Conservation (phyloP, 2,797 vertebrate species). For the Sardinella longiceps region DNA sequence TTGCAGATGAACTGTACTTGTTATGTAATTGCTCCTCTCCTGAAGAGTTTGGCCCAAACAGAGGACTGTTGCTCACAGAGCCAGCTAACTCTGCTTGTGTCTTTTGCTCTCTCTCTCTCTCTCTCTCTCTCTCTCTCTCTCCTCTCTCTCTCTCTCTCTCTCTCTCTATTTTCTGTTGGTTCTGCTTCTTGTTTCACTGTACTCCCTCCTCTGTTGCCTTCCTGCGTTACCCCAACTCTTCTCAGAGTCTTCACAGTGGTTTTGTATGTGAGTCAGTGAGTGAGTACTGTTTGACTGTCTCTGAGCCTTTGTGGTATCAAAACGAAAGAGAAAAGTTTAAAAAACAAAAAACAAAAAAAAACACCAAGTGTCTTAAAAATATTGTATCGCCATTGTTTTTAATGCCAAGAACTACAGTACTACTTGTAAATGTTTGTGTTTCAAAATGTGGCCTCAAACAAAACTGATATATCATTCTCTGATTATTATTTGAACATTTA, state of each 20-base stretch:
- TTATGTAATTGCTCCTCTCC: conserved; percentile 65
- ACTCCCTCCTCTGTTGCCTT: conserved; percentile 30
- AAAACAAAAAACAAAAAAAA: conserved; percentile 77
- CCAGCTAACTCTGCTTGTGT: conserved; percentile 50
- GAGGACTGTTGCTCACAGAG: conserved; percentile 57
- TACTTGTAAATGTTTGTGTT: conserved; percentile 88
- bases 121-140: conserved; percentile 48
- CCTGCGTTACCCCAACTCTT: conserved; percentile 30
- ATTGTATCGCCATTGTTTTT: conserved; percentile 90
- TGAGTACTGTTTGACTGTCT: conserved; percentile 86
- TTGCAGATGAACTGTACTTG: conserved; percentile 63
- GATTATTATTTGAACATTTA: conserved; percentile 69
- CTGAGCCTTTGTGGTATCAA: conserved; percentile 84
- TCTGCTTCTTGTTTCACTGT: conserved; percentile 64
- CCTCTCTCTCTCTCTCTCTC: no score
- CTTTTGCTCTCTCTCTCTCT: conserved; percentile 37
- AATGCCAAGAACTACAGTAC: conserved; percentile 89
- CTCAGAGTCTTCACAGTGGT: conserved; percentile 67
- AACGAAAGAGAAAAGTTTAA: conserved; percentile 70
- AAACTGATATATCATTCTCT: conserved; percentile 70
- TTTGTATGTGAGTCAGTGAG: conserved; percentile 81
- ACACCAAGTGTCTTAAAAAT: conserved; percentile 94
- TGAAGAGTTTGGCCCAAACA: conserved; percentile 57
- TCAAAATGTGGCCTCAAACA: conserved; percentile 86
- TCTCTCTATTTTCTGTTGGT: conserved; percentile 58